phyloP scores from a whole-genome alignment of 2,797 vertebrate genomes.

The Thaleichthys pacificus region DNA sequence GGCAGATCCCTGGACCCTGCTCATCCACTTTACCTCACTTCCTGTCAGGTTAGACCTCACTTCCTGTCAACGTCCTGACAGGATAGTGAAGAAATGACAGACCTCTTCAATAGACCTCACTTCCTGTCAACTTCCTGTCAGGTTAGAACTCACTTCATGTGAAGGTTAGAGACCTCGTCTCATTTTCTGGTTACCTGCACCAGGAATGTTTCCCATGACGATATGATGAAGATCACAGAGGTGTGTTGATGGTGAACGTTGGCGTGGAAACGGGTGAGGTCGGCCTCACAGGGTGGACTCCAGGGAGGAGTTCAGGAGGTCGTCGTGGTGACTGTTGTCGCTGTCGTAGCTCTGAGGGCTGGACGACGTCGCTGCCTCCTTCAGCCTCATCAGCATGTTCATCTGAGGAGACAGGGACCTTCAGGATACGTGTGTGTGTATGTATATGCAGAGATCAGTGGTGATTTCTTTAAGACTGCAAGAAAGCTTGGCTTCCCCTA shows the following conservation, averaged over 20 bases:
- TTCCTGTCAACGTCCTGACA: conserved; percentile 23
- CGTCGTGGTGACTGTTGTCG: conserved; percentile 95
- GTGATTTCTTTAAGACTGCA: no score
- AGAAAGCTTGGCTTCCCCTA: no score
- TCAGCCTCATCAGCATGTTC: conserved; percentile 98
- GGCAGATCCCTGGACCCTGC: no score
- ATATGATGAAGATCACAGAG: conserved; percentile 53
- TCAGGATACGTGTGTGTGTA: background rate
- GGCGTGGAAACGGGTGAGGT: background rate
- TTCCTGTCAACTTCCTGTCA: conserved; percentile 38
- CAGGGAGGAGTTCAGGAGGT: conserved; percentile 92
- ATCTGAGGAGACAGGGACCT: conserved; percentile 74
- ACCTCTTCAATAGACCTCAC: conserved; percentile 33
- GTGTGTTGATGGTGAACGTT: conserved; percentile 3
- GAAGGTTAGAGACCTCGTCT: no score
- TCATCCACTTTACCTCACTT: no score
- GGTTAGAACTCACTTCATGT: no score
- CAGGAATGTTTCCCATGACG: conserved; percentile 51
- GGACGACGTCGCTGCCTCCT: conserved; percentile 95
- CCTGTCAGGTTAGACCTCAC: no score
- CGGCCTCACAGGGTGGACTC: conserved; percentile 89
- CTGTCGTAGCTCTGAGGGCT: conserved; percentile 98
- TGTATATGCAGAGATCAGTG: fast-evolving
- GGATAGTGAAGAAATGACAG: conserved; percentile 41
- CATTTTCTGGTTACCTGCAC: conserved; percentile 79